These are phyloP conservation scores for Agrilus cyanescens DNA, from an alignment of 2,888 invertebrate genomes.

Conservation along the genomic window DNA sequence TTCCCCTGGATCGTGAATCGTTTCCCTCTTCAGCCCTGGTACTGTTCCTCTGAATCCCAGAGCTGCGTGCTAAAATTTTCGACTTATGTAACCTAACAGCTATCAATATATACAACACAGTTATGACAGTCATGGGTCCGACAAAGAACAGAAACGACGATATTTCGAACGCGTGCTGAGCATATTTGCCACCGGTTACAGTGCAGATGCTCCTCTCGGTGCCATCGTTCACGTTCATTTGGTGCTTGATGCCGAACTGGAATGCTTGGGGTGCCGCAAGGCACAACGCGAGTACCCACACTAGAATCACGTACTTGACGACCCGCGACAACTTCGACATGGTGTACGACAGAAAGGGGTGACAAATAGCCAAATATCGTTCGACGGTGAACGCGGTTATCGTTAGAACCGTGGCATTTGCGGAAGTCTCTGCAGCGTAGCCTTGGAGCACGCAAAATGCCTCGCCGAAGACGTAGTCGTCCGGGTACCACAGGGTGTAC, in stretches of 20 bases:
- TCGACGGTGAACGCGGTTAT: slow-evolving; percentile 63
- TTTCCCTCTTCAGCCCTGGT: background rate
- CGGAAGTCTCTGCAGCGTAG: slow-evolving; percentile 67
- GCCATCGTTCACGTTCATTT: slow-evolving; percentile 28
- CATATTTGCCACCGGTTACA: slow-evolving; percentile 37
- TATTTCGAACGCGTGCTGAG: slow-evolving; percentile 64
- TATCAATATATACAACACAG: slow-evolving; percentile 67
- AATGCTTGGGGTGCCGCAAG: slow-evolving; percentile 62
- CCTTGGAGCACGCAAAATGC: slow-evolving; percentile 68
- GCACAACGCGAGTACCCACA: slow-evolving; percentile 69
- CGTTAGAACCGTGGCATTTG: slow-evolving; percentile 60
- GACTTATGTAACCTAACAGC: slow-evolving; percentile 59
- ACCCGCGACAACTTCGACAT: slow-evolving; percentile 81
- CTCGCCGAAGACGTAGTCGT: slow-evolving; percentile 68
- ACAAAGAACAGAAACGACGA: slow-evolving; percentile 76
- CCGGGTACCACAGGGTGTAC: slow-evolving; percentile 64
- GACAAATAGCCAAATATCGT: slow-evolving; percentile 58
- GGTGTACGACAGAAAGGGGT: slow-evolving; percentile 61
- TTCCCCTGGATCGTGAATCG: slow-evolving; percentile 18
- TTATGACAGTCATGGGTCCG: slow-evolving; percentile 77
- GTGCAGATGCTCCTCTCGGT: slow-evolving; percentile 32
- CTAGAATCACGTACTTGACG: slow-evolving; percentile 62
- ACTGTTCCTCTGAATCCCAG: slow-evolving; percentile 6
- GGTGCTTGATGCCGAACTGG: slow-evolving; percentile 36
- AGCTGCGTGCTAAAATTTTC: slow-evolving; percentile 20